Conservation (phyloP, 2,113 vertebrate species). For the Muntiacus muntjak region DNA sequence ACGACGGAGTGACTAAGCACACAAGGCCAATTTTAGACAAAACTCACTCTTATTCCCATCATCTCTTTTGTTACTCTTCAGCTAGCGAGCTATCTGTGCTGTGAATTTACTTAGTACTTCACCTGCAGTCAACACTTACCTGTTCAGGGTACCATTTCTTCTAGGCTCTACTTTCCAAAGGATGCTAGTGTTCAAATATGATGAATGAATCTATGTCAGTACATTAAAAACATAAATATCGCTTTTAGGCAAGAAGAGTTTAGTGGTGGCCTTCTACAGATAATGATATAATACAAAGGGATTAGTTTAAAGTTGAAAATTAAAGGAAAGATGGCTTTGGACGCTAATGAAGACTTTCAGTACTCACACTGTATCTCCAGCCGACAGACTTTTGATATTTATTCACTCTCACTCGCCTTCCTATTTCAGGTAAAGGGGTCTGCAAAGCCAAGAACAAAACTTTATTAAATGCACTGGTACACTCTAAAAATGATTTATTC, state of each 20-base stretch:
- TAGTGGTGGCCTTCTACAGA: neutral
- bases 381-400: conserved; percentile 72
- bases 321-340: neutral
- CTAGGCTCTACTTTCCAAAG: neutral
- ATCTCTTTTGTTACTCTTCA: neutral
- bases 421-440: conserved; percentile 72
- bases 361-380: conserved; percentile 74
- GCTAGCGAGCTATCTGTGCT: neutral
- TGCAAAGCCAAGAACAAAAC: conserved; percentile 42
- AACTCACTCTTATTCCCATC: neutral
- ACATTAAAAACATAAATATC: neutral
- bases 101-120: neutral
- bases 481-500: neutral
- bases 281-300: neutral
- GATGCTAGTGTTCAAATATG: neutral
- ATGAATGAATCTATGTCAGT: neutral
- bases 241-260: neutral
- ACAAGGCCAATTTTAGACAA: neutral
- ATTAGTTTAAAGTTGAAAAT: conserved; percentile 1
- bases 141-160: neutral
- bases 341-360: neutral
- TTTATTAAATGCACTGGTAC: neutral
- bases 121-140: neutral
- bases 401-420: conserved; percentile 69
- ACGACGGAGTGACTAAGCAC: neutral